A percentile compares a stretch with the other conserved stretches of the same genome.
These are phyloP conservation scores for Acheta domesticus DNA, from an alignment of 2,888 invertebrate genomes.

Conservation along the genomic window DNA sequence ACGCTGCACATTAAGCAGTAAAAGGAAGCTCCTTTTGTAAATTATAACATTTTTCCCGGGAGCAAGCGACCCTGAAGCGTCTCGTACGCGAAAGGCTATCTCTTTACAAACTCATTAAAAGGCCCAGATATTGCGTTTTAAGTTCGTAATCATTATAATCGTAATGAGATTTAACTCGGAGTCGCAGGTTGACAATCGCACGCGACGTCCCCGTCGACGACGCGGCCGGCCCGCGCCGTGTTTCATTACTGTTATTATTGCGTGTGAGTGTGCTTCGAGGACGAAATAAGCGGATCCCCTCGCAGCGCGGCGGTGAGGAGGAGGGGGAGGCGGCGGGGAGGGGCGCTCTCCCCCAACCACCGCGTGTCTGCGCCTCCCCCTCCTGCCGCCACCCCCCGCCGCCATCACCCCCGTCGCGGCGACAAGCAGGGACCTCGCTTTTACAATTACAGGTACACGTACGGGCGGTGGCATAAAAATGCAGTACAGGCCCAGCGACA, in stretches of 20 bases:
- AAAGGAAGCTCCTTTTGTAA: constrained; percentile 9
- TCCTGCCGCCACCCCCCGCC: background rate
- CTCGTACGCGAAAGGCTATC: constrained; percentile 6
- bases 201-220: background rate
- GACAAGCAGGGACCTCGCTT: background rate
- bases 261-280: background rate
- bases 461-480: constrained; percentile 9
- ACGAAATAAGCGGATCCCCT: too few relatives aligned
- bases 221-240: constrained; percentile 18
- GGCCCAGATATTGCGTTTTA: background rate
- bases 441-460: constrained; percentile 18
- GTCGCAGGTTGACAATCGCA: constrained; percentile 3
- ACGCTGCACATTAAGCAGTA: constrained; percentile 18
- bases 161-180: constrained; percentile 18
- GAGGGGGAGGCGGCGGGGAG: too few relatives aligned
- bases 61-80: background rate
- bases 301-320: too few relatives aligned
- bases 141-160: constrained; percentile 10
- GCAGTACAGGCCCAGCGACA: constrained; percentile 7
- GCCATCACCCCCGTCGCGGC: background rate
- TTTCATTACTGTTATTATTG: constrained; percentile 18
- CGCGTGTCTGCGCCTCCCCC: too few relatives aligned
- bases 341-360: too few relatives aligned
- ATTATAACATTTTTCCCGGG: constrained; percentile 6
- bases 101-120: constrained; percentile 18